A percentile compares a stretch with the other conserved stretches of the same genome.
phyloP scores from a whole-genome alignment of 2,797 vertebrate genomes.

The Dermochelys coriacea region DNA sequence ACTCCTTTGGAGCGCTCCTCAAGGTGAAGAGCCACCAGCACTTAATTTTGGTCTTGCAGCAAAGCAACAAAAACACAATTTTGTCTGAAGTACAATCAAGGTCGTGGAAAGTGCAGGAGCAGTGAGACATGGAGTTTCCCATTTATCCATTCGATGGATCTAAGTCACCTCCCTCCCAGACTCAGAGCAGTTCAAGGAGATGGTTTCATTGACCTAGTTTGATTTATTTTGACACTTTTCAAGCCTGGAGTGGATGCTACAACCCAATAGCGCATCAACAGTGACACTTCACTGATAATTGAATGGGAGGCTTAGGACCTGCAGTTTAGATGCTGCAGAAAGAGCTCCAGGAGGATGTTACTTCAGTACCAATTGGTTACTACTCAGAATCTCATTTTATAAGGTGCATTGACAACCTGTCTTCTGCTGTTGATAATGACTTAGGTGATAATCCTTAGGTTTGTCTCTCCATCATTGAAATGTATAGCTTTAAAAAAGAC shows the following conservation, averaged over 20 bases:
- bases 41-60: not conserved
- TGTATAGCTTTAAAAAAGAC: not conserved
- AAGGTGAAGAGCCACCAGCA: slow-evolving; percentile 38
- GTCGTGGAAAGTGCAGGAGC: not conserved
- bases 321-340: not conserved
- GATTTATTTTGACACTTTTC: not conserved
- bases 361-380: not conserved
- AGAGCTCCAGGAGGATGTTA: rapidly evolving
- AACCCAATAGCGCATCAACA: not conserved
- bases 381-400: not conserved
- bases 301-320: not conserved
- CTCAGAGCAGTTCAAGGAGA: not conserved
- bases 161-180: not conserved
- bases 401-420: not conserved
- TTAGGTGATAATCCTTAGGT: not conserved
- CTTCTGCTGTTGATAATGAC: not conserved
- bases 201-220: not conserved
- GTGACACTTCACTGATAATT: slow-evolving; percentile 7
- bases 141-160: not conserved
- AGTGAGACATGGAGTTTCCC: not conserved
- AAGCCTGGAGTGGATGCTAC: not conserved
- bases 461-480: slow-evolving; percentile 17
- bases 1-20: not conserved
- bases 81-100: slow-evolving; percentile 3
- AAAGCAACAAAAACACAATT: slow-evolving; percentile 7